These are phyloP conservation scores for Oscheius sp. DNA, from an alignment of 2,888 invertebrate species.

Conservation along the genomic window DNA sequence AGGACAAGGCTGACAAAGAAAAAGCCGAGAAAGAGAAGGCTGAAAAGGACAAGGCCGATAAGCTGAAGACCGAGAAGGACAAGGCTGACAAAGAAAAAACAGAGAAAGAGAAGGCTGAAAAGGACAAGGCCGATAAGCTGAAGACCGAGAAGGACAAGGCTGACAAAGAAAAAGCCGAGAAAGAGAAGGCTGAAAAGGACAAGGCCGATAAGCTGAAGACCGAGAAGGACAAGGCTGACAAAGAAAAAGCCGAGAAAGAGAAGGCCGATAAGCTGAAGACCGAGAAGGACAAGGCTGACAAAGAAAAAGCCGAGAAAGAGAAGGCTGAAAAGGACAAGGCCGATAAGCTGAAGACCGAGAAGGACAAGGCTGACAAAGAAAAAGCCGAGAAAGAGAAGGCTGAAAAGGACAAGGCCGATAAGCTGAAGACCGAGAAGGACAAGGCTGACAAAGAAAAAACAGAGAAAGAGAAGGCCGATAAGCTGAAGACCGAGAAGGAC, in stretches of 20 bases:
- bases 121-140: slow-evolving; percentile 8
- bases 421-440: slow-evolving; percentile 16
- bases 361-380: slow-evolving; percentile 11
- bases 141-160: slow-evolving; percentile 8
- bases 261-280: slow-evolving; percentile 15
- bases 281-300: slow-evolving; percentile 11
- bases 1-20: slow-evolving; percentile 1
- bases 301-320: slow-evolving; percentile 9
- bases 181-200: slow-evolving; percentile 13
- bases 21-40: slow-evolving; percentile 8
- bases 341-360: slow-evolving; percentile 13
- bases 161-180: slow-evolving; percentile 3
- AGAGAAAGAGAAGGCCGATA: slow-evolving; percentile 21
- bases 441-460: slow-evolving; percentile 5
- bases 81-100: slow-evolving; percentile 10
- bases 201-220: slow-evolving; percentile 14
- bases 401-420: slow-evolving; percentile 16
- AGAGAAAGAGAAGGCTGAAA: slow-evolving; percentile 4
- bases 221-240: slow-evolving; percentile 20
- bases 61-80: not conserved
- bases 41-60: slow-evolving; percentile 13
- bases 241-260: slow-evolving; percentile 9
- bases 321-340: not conserved
- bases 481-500: slow-evolving; percentile 6
- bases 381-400: slow-evolving; percentile 14